Conservation (phyloP, 2,113 vertebrate species). For the Tinamus guttatus region DNA sequence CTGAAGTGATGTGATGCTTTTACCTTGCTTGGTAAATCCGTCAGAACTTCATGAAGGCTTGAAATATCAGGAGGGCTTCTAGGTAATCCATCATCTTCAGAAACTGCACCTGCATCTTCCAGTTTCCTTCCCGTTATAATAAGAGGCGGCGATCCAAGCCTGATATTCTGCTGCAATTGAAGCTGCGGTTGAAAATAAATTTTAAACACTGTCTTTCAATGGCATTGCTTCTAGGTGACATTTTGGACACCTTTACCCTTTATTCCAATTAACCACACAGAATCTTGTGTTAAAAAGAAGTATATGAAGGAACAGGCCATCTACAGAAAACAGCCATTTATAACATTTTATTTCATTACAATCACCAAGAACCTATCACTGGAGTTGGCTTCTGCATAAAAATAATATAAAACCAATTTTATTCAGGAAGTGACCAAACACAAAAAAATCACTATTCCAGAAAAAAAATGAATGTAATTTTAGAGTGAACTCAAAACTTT, state of each 20-base stretch:
- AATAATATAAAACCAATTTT: background rate
- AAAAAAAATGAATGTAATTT: background rate
- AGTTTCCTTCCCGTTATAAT: slow-evolving; percentile 75
- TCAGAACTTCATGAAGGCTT: slow-evolving; percentile 59
- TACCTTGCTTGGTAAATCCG: slow-evolving; percentile 65
- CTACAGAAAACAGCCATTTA: background rate
- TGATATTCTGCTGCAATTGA: slow-evolving; percentile 81
- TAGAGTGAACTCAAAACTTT: background rate
- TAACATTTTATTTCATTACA: background rate
- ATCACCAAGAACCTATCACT: background rate
- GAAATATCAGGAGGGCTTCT: slow-evolving; percentile 82
- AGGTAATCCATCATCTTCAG: slow-evolving; percentile 82
- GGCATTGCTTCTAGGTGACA: background rate
- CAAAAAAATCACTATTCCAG: background rate
- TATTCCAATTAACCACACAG: background rate
- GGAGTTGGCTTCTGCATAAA: background rate
- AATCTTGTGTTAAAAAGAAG: background rate
- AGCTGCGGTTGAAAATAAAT: slow-evolving; percentile 44
- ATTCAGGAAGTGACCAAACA: background rate
- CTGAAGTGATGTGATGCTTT: background rate
- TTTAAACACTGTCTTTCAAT: background rate
- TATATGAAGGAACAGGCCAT: background rate
- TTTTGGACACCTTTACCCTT: background rate
- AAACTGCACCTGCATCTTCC: slow-evolving; percentile 79
- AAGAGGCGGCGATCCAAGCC: slow-evolving; percentile 80